These are phyloP conservation scores for Dichetophora obliterata DNA, from an alignment of 2,888 invertebrate genomes.

Conservation along the genomic window DNA sequence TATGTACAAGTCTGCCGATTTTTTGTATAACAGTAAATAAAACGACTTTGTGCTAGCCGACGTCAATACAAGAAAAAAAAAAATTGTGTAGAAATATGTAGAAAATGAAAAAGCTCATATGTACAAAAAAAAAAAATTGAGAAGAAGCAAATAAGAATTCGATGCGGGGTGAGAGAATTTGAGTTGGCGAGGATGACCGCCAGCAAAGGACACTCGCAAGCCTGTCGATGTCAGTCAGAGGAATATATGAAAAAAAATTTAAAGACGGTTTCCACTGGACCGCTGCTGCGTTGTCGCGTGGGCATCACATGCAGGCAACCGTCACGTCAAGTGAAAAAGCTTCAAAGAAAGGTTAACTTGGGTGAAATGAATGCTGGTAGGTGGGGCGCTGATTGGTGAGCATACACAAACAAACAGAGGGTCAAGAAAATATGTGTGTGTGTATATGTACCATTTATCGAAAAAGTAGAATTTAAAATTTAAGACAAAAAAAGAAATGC, in stretches of 20 bases:
- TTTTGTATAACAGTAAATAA: slow-evolving; percentile 17
- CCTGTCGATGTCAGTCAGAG: slow-evolving; percentile 25
- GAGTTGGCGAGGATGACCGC: background rate
- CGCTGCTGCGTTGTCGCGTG: slow-evolving; percentile 27
- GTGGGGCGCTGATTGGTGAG: background rate
- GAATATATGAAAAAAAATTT: slow-evolving; percentile 1
- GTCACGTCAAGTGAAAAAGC: slow-evolving; percentile 33
- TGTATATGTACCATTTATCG: background rate
- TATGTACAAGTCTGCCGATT: background rate
- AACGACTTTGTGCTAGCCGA: slow-evolving; percentile 26
- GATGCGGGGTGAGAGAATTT: background rate
- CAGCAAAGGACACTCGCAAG: background rate
- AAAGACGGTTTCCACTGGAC: slow-evolving; percentile 29
- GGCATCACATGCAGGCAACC: slow-evolving; percentile 25
- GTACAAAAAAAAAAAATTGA: background rate
- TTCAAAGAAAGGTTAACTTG: slow-evolving; percentile 26
- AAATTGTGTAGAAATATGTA: background rate
- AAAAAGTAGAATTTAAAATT: background rate
- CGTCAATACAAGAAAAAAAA: slow-evolving; percentile 28
- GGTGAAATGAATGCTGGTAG: background rate
- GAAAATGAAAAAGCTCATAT: background rate
- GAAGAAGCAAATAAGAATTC: background rate
- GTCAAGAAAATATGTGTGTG: background rate
- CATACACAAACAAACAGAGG: background rate
- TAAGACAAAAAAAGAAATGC: background rate